These are phyloP conservation scores for Mastomys natalensis DNA, from an alignment of 2,113 vertebrate genomes.

Conservation along the genomic window DNA sequence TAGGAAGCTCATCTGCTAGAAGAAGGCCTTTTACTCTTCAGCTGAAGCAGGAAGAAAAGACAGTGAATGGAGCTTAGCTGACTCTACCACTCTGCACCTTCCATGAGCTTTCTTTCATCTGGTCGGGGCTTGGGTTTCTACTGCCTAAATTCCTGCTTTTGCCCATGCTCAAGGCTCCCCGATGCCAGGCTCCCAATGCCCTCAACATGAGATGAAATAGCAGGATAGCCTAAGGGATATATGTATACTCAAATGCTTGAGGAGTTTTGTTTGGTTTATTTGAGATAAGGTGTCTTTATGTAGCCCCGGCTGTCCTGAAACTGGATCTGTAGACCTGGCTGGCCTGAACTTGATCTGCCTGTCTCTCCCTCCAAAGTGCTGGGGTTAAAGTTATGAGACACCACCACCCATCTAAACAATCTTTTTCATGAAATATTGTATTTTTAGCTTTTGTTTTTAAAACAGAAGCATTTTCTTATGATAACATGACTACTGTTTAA, in stretches of 20 bases:
- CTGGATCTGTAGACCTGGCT: background rate
- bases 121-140: background rate
- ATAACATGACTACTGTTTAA: no score
- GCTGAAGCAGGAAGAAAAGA: background rate
- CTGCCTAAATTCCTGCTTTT: background rate
- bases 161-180: background rate
- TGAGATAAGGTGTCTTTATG: background rate
- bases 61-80: background rate
- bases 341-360: background rate
- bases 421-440: background rate
- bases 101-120: no score
- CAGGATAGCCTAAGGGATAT: background rate
- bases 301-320: background rate
- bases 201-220: background rate
- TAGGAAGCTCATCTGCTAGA: background rate
- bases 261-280: background rate
- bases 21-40: background rate
- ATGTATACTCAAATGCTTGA: background rate
- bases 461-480: background rate
- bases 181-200: rapidly evolving
- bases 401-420: background rate
- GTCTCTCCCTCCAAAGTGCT: background rate
- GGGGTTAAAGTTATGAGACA: background rate
- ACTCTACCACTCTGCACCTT: background rate
- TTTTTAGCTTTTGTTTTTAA: conserved; percentile 7